Conservation (phyloP, 2,888 invertebrate species). For the Dicroscelio sp. region DNA sequence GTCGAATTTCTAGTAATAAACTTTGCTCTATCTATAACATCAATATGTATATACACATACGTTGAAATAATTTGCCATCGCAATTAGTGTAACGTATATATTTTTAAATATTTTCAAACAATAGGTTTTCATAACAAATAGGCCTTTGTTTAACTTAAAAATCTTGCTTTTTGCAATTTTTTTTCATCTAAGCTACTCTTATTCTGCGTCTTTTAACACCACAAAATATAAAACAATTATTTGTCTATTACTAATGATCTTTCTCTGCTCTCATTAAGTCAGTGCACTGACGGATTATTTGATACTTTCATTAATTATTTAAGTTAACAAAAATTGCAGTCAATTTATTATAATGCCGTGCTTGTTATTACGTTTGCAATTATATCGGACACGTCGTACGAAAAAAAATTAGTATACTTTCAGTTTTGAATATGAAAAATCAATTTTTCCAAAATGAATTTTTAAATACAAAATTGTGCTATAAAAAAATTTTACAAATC, state of each 20-base stretch:
- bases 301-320: conserved; percentile 67
- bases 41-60: conserved; percentile 11
- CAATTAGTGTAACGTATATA: no score
- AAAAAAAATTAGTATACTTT: no score
- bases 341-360: conserved; percentile 58
- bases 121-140: no score
- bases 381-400: no score
- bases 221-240: conserved; percentile 61
- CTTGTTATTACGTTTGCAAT: no score
- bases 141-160: no score
- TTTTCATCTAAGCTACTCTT: conserved; percentile 50
- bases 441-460: no score
- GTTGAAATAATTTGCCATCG: neutral
- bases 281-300: conserved; percentile 62
- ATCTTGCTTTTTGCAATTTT: no score
- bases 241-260: conserved; percentile 58
- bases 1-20: neutral
- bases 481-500: no score
- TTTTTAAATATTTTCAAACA: no score
- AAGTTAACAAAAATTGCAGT: conserved; percentile 33
- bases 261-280: conserved; percentile 39
- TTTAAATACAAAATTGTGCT: no score
- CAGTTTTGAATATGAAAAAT: no score
- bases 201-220: conserved; percentile 36
- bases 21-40: conserved; percentile 1